Evolutionary conservation across 2,888 invertebrate genomes (phyloP).

Genomic region (Philonicus albiceps): DNA sequence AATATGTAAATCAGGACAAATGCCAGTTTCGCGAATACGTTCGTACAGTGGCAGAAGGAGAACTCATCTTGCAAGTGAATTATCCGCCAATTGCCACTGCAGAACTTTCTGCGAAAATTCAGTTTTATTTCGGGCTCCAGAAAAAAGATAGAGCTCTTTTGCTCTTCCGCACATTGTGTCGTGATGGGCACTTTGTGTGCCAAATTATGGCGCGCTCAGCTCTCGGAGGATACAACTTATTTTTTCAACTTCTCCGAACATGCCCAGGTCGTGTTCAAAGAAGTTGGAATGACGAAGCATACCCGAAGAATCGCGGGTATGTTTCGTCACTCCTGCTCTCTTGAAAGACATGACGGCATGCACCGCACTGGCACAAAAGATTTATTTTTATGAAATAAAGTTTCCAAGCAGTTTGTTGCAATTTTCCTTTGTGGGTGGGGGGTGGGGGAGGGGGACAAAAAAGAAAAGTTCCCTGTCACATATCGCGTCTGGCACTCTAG

Average conservation of each 20-base stretch:
- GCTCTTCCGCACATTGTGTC: slow-evolving; percentile 5
- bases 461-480: not conserved
- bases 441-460: no score
- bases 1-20: slow-evolving; percentile 24
- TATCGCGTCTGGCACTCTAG: not conserved
- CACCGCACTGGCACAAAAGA: not conserved
- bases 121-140: not conserved
- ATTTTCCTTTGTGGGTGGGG: no score
- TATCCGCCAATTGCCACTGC: slow-evolving; percentile 39
- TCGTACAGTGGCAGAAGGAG: not conserved
- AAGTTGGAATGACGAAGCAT: not conserved
- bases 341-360: not conserved
- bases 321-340: not conserved
- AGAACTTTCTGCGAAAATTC: slow-evolving; percentile 12
- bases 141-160: not conserved
- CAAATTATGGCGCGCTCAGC: slow-evolving; percentile 3
- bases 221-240: not conserved
- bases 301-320: not conserved
- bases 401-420: no score
- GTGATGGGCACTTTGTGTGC: slow-evolving; percentile 28
- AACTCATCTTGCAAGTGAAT: slow-evolving; percentile 35
- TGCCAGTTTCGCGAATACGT: not conserved
- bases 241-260: slow-evolving; percentile 1
- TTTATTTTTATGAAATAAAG: not conserved
- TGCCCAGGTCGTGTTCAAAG: not conserved